phyloP scores from a whole-genome alignment of 2,888 invertebrate genomes.

The Clivina fossor region DNA sequence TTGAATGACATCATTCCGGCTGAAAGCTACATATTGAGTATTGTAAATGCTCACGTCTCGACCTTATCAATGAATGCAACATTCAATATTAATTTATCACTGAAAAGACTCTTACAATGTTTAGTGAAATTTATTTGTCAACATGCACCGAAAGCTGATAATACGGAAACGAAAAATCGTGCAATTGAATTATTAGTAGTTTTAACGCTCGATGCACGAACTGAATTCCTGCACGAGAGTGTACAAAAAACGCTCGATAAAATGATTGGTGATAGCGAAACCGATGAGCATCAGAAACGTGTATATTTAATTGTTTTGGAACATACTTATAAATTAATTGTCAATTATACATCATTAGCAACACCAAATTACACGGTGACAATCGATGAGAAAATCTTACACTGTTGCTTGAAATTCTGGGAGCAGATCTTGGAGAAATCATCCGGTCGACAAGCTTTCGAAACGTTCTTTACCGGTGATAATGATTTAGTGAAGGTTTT shows the following conservation, averaged over 20 bases:
- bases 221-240: constrained; percentile 71
- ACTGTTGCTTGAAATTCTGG: constrained; percentile 79
- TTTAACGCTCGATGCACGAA: constrained; percentile 73
- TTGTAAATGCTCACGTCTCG: constrained; percentile 68
- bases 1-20: constrained; percentile 79
- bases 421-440: constrained; percentile 82
- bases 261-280: constrained; percentile 63
- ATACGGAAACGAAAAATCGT: constrained; percentile 63
- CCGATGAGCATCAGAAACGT: constrained; percentile 65
- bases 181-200: constrained; percentile 72
- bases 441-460: constrained; percentile 78
- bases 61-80: constrained; percentile 63
- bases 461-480: constrained; percentile 74
- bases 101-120: constrained; percentile 66
- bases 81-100: constrained; percentile 63
- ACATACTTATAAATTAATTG: constrained; percentile 68
- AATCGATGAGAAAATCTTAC: constrained; percentile 64
- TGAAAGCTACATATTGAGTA: constrained; percentile 78
- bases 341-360: constrained; percentile 57
- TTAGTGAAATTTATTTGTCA: constrained; percentile 67
- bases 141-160: constrained; percentile 64
- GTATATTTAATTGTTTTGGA: constrained; percentile 66
- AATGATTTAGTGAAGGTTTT: constrained; percentile 76
- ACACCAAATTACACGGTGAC: constrained; percentile 41
- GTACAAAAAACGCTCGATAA: constrained; percentile 64